Evolutionary conservation across 2,797 vertebrate genomes (phyloP).

Genomic region (Myotis findleyi): DNA sequence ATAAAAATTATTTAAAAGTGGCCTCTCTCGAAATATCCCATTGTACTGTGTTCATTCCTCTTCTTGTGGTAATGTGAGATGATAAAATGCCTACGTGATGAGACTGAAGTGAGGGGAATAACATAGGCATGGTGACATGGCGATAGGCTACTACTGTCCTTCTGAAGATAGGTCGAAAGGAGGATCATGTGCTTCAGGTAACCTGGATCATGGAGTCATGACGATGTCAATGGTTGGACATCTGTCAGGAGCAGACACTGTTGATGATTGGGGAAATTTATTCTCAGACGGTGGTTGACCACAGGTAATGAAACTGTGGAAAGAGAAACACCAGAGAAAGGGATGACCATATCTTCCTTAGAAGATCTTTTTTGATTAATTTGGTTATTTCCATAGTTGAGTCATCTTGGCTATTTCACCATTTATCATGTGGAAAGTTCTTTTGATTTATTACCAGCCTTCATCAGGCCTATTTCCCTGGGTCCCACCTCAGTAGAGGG

Average conservation of each 20-base stretch:
- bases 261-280: not conserved
- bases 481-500: not conserved
- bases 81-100: not conserved
- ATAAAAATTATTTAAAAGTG: not conserved
- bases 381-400: slow-evolving; percentile 52
- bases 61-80: not conserved
- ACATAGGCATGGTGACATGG: not conserved
- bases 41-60: not conserved
- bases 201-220: not conserved
- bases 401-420: slow-evolving; percentile 51
- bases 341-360: not conserved
- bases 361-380: slow-evolving; percentile 9
- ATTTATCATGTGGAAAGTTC: not conserved
- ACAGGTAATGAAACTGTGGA: not conserved
- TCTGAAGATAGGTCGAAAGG: not conserved
- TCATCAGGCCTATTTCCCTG: not conserved
- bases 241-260: not conserved
- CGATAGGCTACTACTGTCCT: not conserved
- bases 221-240: not conserved
- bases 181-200: not conserved
- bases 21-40: not conserved
- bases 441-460: slow-evolving; percentile 62
- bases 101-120: not conserved
- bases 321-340: not conserved
- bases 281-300: not conserved